A percentile compares a stretch with the other conserved stretches of the same genome.
Evolutionary conservation across 2,888 invertebrate species (phyloP).

Genomic region (Aphidoletes aphidimyza): DNA sequence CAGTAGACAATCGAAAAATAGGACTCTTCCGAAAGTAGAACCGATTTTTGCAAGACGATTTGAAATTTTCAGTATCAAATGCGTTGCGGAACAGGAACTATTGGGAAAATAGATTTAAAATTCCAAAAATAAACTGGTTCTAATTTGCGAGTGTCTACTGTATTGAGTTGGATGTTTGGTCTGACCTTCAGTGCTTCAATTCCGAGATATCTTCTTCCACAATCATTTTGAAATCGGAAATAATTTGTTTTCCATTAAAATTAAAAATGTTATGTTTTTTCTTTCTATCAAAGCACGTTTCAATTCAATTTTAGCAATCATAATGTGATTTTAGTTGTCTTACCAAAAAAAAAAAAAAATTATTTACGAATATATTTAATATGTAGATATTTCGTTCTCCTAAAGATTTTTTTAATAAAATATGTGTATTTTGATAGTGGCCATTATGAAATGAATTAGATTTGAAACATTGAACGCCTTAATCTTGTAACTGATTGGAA

Average conservation of each 20-base stretch:
- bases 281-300: not conserved
- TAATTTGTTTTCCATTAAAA: not conserved
- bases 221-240: not conserved
- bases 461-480: not conserved
- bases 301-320: not conserved
- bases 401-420: no score
- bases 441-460: no score
- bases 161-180: no score
- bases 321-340: slow-evolving; percentile 49
- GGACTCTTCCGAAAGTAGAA: no score
- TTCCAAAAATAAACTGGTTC: no score
- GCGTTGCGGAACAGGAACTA: no score
- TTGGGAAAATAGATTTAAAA: not conserved
- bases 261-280: not conserved
- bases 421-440: no score
- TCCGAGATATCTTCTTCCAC: not conserved
- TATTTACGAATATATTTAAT: not conserved
- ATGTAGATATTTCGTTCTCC: slow-evolving; percentile 14
- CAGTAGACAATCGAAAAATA: no score
- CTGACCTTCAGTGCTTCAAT: slow-evolving; percentile 31
- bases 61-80: no score
- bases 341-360: not conserved
- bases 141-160: no score
- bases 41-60: no score
- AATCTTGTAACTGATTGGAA: no score